A percentile compares a stretch with the other conserved stretches of the same genome.
Evolutionary conservation across 2,888 invertebrate species (phyloP).

Genomic region (Eupithecia centaureata): DNA sequence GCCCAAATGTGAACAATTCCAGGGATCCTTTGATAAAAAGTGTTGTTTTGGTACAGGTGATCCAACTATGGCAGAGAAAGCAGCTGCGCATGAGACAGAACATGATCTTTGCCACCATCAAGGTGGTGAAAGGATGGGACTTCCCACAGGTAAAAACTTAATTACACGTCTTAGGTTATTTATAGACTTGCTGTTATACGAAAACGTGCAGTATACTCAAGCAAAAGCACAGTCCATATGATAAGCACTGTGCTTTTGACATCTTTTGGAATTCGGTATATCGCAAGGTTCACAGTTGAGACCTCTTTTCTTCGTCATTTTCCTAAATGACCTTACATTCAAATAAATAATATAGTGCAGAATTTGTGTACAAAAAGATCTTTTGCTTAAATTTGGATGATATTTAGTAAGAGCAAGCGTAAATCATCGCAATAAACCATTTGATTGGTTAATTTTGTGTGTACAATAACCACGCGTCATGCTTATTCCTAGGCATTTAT

Average conservation of each 20-base stretch:
- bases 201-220: background rate
- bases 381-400: no score
- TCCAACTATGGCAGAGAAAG: conserved; percentile 97
- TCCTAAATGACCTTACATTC: background rate
- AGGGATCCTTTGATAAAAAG: background rate
- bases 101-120: conserved; percentile 99
- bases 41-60: conserved; percentile 73
- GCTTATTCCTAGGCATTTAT: no score
- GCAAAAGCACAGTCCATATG: no score
- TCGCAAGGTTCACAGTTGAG: background rate
- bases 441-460: no score
- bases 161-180: conserved; percentile 3
- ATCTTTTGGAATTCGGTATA: background rate
- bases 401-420: no score
- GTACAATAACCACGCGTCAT: no score
- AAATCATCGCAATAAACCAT: no score
- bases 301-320: background rate
- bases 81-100: conserved; percentile 96
- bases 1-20: background rate
- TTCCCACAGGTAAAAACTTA: conserved; percentile 87
- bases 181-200: background rate
- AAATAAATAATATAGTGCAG: no score
- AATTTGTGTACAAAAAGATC: no score
- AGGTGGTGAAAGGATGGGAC: conserved; percentile 95
- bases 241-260: background rate